Evolutionary conservation across 2,113 vertebrate species (phyloP).

Genomic region (Emydocephalus ijimae): DNA sequence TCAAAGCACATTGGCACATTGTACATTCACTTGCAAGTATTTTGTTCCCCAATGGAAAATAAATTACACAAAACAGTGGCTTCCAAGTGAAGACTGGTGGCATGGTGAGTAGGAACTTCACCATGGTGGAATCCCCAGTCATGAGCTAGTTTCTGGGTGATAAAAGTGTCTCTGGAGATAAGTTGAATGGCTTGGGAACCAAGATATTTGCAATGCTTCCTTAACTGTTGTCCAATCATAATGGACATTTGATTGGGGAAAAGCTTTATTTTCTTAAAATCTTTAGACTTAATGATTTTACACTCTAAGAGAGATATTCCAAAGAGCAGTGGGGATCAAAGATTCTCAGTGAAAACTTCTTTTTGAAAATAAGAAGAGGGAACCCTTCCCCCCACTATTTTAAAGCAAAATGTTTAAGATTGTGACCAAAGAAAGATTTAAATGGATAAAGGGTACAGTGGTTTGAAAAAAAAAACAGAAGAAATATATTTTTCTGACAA

Average conservation of each 20-base stretch:
- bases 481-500: background rate
- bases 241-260: background rate
- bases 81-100: background rate
- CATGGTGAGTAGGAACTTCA: background rate
- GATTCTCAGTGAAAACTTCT: background rate
- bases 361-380: background rate
- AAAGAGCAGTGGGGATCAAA: background rate
- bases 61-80: background rate
- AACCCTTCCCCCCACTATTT: background rate
- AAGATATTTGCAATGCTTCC: background rate
- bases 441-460: background rate
- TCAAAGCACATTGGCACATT: background rate
- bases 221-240: background rate
- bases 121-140: background rate
- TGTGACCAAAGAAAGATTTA: background rate
- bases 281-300: background rate
- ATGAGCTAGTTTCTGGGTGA: background rate
- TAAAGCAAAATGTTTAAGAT: background rate
- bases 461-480: background rate
- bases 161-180: background rate
- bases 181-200: background rate
- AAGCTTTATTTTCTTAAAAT: background rate
- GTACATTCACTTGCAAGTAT: background rate
- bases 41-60: background rate
- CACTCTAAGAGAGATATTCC: background rate